Conservation (phyloP, 2,113 vertebrate species). For the Forbesichthys papilliferus region DNA sequence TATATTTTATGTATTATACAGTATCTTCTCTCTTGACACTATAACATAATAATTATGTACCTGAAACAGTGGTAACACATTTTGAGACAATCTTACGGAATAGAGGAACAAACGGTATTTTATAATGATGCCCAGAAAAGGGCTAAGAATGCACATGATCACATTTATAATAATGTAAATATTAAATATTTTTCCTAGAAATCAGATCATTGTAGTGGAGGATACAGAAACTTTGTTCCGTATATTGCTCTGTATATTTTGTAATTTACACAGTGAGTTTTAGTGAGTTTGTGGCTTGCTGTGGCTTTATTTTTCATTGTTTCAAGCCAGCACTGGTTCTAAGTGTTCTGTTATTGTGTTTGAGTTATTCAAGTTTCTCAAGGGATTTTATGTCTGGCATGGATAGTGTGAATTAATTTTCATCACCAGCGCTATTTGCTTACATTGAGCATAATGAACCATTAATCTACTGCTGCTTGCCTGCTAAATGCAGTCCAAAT, state of each 20-base stretch:
- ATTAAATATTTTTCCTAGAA: too few species aligned
- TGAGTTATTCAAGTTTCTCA: constrained; percentile 28
- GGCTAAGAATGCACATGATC: too few species aligned
- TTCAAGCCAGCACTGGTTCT: constrained; percentile 4
- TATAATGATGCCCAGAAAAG: background rate
- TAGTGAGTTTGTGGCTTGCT: too few species aligned
- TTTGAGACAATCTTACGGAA: constrained; percentile 14
- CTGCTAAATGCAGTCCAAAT: constrained; percentile 62
- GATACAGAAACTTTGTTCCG: too few species aligned
- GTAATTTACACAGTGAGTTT: too few species aligned
- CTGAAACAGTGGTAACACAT: constrained; percentile 27
- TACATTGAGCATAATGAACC: constrained; percentile 72
- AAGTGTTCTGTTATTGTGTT: constrained; percentile 26
- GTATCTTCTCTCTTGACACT: constrained; percentile 18
- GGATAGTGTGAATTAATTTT: constrained; percentile 66
- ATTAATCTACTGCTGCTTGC: constrained; percentile 71
- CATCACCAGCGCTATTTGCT: constrained; percentile 62
- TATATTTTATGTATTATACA: constrained; percentile 6
- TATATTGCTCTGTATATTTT: too few species aligned
- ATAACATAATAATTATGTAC: background rate
- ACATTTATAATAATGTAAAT: too few species aligned
- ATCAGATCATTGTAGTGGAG: too few species aligned
- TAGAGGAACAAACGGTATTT: constrained; percentile 55
- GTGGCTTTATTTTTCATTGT: too few species aligned
- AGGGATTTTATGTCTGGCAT: constrained; percentile 63